These are phyloP conservation scores for Planococcus citri DNA, from an alignment of 1,140 invertebrate species.

Conservation along the genomic window DNA sequence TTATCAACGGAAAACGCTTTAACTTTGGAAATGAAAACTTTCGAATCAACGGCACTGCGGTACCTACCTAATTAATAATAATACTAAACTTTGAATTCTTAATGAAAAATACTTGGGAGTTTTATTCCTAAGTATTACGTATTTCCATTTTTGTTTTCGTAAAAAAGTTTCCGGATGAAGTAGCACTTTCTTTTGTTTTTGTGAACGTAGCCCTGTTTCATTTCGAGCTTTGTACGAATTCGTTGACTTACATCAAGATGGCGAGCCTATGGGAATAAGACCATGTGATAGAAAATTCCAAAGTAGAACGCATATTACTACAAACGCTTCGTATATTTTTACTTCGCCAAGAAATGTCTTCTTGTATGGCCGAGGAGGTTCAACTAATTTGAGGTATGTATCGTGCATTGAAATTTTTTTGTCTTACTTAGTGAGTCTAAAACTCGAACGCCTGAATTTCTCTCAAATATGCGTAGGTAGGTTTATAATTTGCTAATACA, in stretches of 20 bases:
- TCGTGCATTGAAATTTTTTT: neutral
- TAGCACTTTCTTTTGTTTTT: no score
- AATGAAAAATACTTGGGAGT: neutral
- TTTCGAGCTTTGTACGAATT: slow-evolving; percentile 82
- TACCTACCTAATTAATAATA: slow-evolving; percentile 35
- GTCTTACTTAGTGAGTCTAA: neutral
- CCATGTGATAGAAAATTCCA: slow-evolving; percentile 55
- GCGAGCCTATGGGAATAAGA: slow-evolving; percentile 52
- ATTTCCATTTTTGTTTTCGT: no score
- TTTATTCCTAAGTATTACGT: no score
- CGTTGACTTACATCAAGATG: slow-evolving; percentile 72
- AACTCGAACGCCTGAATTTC: no score
- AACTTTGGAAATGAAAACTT: slow-evolving; percentile 61
- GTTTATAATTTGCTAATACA: neutral
- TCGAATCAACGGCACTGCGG: slow-evolving; percentile 71
- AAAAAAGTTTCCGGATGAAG: no score
- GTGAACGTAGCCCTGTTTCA: slow-evolving; percentile 53
- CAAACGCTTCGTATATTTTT: slow-evolving; percentile 25
- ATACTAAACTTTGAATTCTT: neutral
- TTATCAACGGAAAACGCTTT: slow-evolving; percentile 64
- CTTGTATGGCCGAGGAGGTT: slow-evolving; percentile 69
- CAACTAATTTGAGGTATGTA: slow-evolving; percentile 63
- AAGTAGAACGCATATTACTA: slow-evolving; percentile 39
- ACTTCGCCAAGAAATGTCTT: slow-evolving; percentile 67
- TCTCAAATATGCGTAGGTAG: neutral